Evolutionary conservation across 2,797 vertebrate species (phyloP).

Genomic region (Cossypha dichroa): DNA sequence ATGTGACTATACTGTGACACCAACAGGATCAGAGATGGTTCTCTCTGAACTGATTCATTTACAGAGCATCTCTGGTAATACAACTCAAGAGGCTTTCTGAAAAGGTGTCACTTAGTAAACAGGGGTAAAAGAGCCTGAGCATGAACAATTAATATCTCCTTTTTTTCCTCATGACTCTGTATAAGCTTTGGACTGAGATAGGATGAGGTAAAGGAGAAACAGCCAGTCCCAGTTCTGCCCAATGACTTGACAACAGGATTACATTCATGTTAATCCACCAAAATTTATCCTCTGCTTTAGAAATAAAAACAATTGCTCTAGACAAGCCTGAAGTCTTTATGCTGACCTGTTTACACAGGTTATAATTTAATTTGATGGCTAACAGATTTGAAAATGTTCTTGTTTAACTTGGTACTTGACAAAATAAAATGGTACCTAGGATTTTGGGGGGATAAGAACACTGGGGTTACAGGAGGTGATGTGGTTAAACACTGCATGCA

Average conservation of each 20-base stretch:
- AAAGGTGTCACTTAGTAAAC: neutral
- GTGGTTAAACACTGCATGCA: neutral
- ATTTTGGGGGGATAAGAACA: neutral
- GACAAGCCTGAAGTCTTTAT: neutral
- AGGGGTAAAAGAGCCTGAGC: neutral
- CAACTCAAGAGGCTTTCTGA: neutral
- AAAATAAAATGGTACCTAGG: neutral
- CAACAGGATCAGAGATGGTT: neutral
- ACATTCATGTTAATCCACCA: neutral
- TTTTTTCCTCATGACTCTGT: neutral
- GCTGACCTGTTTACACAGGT: neutral
- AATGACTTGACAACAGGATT: neutral
- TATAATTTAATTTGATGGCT: neutral
- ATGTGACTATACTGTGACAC: fast-evolving
- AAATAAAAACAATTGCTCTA: neutral
- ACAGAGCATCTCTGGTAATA: neutral
- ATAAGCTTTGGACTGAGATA: neutral
- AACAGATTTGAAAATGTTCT: neutral
- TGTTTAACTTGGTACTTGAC: neutral
- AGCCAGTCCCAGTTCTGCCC: neutral
- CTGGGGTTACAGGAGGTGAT: neutral
- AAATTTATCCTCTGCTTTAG: neutral
- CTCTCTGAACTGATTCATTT: neutral
- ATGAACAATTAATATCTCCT: neutral
- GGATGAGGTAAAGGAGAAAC: neutral